Evolutionary conservation across 2,113 vertebrate genomes (phyloP).

Genomic region (Rhynchomys soricoides): DNA sequence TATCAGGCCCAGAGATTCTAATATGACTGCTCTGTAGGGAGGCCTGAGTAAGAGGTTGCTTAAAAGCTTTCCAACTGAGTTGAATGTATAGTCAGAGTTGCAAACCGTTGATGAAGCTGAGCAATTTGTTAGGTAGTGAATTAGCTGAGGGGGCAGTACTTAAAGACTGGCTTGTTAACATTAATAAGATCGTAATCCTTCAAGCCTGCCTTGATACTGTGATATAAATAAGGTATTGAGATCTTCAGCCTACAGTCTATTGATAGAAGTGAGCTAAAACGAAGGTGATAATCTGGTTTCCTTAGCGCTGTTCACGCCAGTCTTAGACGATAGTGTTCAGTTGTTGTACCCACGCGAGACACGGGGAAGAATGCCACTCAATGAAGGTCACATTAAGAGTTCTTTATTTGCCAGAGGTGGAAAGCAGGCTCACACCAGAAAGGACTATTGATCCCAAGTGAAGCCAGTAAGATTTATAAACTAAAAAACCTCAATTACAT

Average conservation of each 20-base stretch:
- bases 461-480: not conserved
- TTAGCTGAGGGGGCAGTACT: conserved; percentile 66
- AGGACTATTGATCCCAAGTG: not conserved
- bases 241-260: conserved; percentile 52
- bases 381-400: not conserved
- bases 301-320: conserved; percentile 54
- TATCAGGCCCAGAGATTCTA: conserved; percentile 36
- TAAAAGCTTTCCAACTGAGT: conserved; percentile 56
- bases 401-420: conserved; percentile 1
- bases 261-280: conserved; percentile 64
- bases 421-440: not conserved
- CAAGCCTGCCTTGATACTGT: conserved; percentile 62
- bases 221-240: conserved; percentile 70
- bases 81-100: conserved; percentile 51
- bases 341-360: not conserved
- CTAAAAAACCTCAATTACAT: not conserved
- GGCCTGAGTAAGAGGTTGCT: conserved; percentile 40
- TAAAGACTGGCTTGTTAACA: conserved; percentile 67
- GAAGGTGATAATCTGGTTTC: conserved; percentile 60
- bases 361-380: not conserved
- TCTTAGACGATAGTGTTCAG: conserved; percentile 53
- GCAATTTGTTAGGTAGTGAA: conserved; percentile 73
- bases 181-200: conserved; percentile 77
- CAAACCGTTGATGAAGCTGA: conserved; percentile 57
- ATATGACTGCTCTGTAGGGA: conserved; percentile 17